A percentile compares a stretch with the other conserved stretches of the same genome.
Evolutionary conservation across 2,113 vertebrate genomes (phyloP).

Genomic region (Oryzias javanicus): DNA sequence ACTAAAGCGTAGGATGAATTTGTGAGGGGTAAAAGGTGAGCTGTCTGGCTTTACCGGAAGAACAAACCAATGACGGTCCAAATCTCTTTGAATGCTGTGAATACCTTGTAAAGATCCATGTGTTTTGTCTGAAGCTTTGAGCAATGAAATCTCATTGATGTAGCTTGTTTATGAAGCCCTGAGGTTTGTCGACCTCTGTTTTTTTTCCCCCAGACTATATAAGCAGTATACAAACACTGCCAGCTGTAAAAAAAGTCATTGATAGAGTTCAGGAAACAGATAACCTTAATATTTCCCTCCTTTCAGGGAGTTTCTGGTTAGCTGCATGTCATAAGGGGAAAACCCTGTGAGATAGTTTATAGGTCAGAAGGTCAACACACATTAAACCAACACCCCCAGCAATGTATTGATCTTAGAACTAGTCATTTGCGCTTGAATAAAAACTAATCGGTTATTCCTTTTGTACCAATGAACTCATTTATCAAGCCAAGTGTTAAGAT

Average conservation of each 20-base stretch:
- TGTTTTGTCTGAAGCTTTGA: background rate
- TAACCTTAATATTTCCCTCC: background rate
- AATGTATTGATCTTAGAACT: background rate
- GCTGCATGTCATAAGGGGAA: background rate
- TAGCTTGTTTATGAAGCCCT: conserved; percentile 7
- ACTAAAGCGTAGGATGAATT: no score
- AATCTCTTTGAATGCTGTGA: conserved; percentile 3
- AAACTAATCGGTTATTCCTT: background rate
- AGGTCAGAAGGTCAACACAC: background rate
- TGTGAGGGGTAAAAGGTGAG: background rate
- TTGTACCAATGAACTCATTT: background rate
- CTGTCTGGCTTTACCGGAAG: background rate
- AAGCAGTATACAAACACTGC: background rate
- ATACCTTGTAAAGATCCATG: background rate
- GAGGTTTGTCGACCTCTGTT: background rate
- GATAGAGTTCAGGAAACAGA: background rate
- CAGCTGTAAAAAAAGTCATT: background rate
- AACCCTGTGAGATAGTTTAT: background rate
- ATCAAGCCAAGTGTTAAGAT: no score
- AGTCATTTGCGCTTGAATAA: background rate
- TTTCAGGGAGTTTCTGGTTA: background rate
- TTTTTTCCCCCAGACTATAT: background rate
- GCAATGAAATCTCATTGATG: conserved; percentile 4
- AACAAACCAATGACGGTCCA: background rate
- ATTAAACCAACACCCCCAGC: background rate